These are phyloP conservation scores for Hedya salicella DNA, from an alignment of 2,888 invertebrate species.

Conservation along the genomic window DNA sequence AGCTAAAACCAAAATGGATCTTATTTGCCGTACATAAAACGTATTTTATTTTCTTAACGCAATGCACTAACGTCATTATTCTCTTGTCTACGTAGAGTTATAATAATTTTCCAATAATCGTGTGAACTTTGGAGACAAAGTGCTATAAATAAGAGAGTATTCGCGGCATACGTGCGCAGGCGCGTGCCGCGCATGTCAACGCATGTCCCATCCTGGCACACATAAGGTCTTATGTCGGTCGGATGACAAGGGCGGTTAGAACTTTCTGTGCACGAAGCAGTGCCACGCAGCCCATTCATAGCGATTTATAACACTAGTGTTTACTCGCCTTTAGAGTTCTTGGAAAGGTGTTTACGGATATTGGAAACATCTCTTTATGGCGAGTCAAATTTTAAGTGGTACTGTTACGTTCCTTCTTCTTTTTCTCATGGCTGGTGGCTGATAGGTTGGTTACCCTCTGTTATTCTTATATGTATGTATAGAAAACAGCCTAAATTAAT, in stretches of 20 bases:
- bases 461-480: too few species aligned
- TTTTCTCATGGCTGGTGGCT: too few species aligned
- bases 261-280: slow-evolving; percentile 44
- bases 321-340: slow-evolving; percentile 59
- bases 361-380: slow-evolving; percentile 8
- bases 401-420: not conserved
- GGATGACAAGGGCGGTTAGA: not conserved
- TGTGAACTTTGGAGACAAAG: slow-evolving; percentile 57
- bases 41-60: not conserved
- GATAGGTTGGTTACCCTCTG: too few species aligned
- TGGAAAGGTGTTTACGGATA: slow-evolving; percentile 51
- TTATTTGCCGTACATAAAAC: not conserved
- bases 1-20: not conserved
- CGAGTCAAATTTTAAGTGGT: not conserved
- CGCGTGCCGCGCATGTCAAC: slow-evolving; percentile 16
- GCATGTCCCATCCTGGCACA: not conserved
- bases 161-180: slow-evolving; percentile 25
- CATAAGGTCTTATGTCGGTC: not conserved
- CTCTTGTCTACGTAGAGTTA: not conserved
- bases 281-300: slow-evolving; percentile 70
- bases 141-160: slow-evolving; percentile 61
- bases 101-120: slow-evolving; percentile 47
- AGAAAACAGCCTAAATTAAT: too few species aligned
- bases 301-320: slow-evolving; percentile 67
- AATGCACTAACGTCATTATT: slow-evolving; percentile 22